Evolutionary conservation across 2,888 invertebrate genomes (phyloP), one percentile per base, ranked within the genome.

Genomic region (Ophion ventricosus): DNA sequence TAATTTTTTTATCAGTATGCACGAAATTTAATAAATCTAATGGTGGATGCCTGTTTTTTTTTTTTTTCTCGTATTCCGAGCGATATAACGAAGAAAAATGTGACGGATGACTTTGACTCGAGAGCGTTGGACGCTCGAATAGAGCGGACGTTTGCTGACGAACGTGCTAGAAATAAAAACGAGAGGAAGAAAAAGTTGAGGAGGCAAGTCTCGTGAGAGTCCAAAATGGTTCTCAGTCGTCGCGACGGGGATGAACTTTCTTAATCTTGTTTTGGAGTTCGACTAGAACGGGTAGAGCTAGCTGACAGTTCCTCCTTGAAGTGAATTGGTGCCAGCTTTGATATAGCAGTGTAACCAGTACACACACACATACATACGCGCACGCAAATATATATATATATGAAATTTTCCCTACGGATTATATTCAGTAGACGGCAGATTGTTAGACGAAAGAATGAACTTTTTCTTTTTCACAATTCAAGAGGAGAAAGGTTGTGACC

Each of bases 241-340:
- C 72, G 59, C n/a, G 66, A 59, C 43, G 54, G 20, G 54, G 40
- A 76, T 61, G 74, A 84, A 84, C 84, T 82, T 82, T 79, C 75
- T 84, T 79, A 84, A 84, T 82, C 78, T 82, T 76, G 82, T 84
- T 82, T 84, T 84, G 75, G 75, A 84, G 78, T 84, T 82, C 54
- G 67, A 78, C 74, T 75, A 25, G 54, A 54, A 66, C 29, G 20
- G 25, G 64, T 25, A 25, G 23, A 78, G 49, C 57, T 77, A 61
- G 40, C 84, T 74, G 78, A 84, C 84, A 63, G 43, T 35, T 78
- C 26, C 66, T 77, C 59, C 84, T 67, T 76, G 43, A 77, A 76
- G 66, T 43, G 63, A 80, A 77, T 77, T 77, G 76, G 67, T 76
- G 70, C 54, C 66, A 61, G 76, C 56, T 80, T 73, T 67, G 11